These are phyloP conservation scores for Syngnathus acus DNA, from an alignment of 2,797 vertebrate genomes.

Conservation along the genomic window DNA sequence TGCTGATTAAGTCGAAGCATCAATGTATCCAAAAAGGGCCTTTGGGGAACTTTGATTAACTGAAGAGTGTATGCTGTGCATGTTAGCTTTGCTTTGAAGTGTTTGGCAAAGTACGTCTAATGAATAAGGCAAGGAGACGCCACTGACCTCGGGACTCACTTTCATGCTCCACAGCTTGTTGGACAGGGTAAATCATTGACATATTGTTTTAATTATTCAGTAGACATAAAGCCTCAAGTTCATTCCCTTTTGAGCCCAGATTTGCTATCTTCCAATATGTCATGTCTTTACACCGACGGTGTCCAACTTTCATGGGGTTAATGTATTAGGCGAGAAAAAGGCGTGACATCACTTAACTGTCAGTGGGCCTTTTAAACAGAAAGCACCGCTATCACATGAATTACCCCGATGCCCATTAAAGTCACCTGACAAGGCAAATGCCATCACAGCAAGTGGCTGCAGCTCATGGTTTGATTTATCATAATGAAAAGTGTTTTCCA, in stretches of 20 bases:
- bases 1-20: background rate
- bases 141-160: slow-evolving; percentile 52
- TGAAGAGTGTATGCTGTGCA: background rate
- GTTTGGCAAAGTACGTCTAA: slow-evolving; percentile 24
- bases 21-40: background rate
- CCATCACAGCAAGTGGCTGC: background rate
- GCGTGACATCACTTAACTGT: slow-evolving; percentile 1
- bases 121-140: slow-evolving; percentile 19
- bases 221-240: slow-evolving; percentile 10
- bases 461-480: background rate
- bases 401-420: slow-evolving; percentile 2
- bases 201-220: slow-evolving; percentile 70
- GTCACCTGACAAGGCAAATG: background rate
- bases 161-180: slow-evolving; percentile 38
- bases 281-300: background rate
- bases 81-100: background rate
- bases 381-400: background rate
- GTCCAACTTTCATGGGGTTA: background rate
- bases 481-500: background rate
- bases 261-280: background rate
- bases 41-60: background rate
- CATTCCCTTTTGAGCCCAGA: background rate
- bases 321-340: background rate
- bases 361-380: background rate
- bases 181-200: slow-evolving; percentile 57